Conservation (phyloP, 2,113 vertebrate genomes). For the Cromileptes altivelis region DNA sequence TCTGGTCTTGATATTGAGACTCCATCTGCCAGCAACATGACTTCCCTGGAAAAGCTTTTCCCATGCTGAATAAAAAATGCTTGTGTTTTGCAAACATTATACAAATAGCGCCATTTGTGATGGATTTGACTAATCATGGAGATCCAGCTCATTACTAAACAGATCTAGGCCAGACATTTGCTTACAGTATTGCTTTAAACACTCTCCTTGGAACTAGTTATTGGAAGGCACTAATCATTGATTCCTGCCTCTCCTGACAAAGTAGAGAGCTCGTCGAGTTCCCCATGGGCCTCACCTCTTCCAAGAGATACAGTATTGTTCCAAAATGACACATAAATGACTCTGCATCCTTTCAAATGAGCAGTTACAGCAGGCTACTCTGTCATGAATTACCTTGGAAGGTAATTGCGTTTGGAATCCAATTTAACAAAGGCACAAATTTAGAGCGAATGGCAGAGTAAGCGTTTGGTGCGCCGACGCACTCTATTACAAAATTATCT, state of each 20-base stretch:
- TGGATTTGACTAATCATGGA: constrained; percentile 69
- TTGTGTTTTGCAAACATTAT: constrained; percentile 59
- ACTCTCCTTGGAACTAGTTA: constrained; percentile 62
- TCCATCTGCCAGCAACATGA: constrained; percentile 61
- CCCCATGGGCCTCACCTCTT: constrained; percentile 54
- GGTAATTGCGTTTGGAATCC: constrained; percentile 82
- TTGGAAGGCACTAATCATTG: constrained; percentile 70
- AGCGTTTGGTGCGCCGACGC: constrained; percentile 51
- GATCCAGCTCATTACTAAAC: constrained; percentile 66
- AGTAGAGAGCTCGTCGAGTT: constrained; percentile 35
- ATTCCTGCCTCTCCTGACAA: constrained; percentile 39
- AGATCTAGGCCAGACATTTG: constrained; percentile 70
- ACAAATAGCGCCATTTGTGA: constrained; percentile 69
- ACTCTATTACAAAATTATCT: constrained; percentile 72
- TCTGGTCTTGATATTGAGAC: constrained; percentile 57
- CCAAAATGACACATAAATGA: constrained; percentile 74
- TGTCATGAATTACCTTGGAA: constrained; percentile 70
- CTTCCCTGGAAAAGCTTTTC: constrained; percentile 55
- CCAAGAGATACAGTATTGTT: constrained; percentile 50
- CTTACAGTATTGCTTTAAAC: constrained; percentile 68
- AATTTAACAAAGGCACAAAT: constrained; percentile 74
- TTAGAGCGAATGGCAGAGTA: constrained; percentile 64
- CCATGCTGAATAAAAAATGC: constrained; percentile 43
- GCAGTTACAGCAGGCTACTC: constrained; percentile 49
- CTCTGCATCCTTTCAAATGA: constrained; percentile 71